Evolutionary conservation across 2,888 invertebrate genomes (phyloP), one percentile per base, ranked within the genome.

Genomic region (Tipula vernalis): DNA sequence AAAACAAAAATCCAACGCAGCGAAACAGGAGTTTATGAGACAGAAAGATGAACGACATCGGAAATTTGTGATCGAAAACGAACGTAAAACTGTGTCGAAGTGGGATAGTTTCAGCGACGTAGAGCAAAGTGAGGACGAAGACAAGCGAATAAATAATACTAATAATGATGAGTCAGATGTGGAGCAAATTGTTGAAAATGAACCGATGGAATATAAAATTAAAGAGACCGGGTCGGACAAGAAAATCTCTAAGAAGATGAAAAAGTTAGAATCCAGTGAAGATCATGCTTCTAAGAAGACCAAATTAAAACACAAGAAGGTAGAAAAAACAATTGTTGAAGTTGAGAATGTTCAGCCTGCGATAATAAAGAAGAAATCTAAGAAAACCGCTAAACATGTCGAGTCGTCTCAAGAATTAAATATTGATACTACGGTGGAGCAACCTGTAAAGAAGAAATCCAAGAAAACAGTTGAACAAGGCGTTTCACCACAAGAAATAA

Each of bases 41-140:
- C 13, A 36, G 12, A 42, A 44, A 28, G 86, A 47, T 47, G 86
- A 86, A 28, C 18, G 47, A 36, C 10, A 86, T 86, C 42, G 44
- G 2, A 86, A 86, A 36, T 86, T 86, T 28, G 36, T 86, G 13
- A 47, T 44, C 0, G 47, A 86, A 36, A 36, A 18, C 15, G 84
- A 84, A 84, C 36, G 84, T 15, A 39, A 86, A 44, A 51, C 42
- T 13, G 5, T 42, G 36, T 15, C 86, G 3, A 86, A 51, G 15
- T 86, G 86, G 86, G 86, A 86, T 57, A 36, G n/a, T 8, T 86
- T 86, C n/a, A 42, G 42, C n/a, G 86, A 86, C 39, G 57, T n/a
- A 39, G 86, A 86, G 15, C 18, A 51, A 5, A 42, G 41, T 42
- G 85, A 18, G 12, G 28, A 41, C 3, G 3, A 42, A 39, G 44